These are phyloP conservation scores for Xenopus tropicalis DNA, from an alignment of 2,113 vertebrate species.

Conservation along the genomic window DNA sequence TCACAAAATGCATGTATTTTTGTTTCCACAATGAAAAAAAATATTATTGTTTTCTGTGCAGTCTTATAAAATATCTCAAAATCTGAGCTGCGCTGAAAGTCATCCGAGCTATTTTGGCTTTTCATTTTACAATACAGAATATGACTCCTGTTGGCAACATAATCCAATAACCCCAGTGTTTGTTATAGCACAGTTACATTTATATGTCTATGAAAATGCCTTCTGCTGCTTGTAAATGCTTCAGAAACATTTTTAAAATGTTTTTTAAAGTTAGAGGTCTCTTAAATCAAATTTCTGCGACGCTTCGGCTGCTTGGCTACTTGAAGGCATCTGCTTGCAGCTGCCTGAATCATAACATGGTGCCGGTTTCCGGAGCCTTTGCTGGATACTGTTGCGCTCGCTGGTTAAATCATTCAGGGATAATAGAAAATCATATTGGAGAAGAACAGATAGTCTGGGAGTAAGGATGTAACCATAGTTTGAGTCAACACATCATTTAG, in stretches of 20 bases:
- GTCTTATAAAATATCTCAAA: conserved; percentile 61
- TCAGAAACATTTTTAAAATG: conserved; percentile 69
- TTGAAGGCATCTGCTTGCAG: neutral
- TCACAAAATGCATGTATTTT: too few relatives aligned
- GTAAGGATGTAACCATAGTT: too few relatives aligned
- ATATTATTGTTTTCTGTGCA: conserved; percentile 5
- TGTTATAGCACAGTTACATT: conserved; percentile 68
- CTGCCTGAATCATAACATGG: neutral
- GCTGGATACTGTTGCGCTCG: too few relatives aligned
- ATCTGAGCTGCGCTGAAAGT: conserved; percentile 63
- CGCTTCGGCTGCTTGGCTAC: neutral
- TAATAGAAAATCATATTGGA: too few relatives aligned
- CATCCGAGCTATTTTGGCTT: conserved; percentile 73
- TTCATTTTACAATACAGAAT: conserved; percentile 69
- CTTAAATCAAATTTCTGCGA: conserved; percentile 2
- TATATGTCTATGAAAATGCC: conserved; percentile 75
- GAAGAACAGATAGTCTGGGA: too few relatives aligned
- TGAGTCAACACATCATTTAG: too few relatives aligned
- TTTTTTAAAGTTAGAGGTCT: conserved; percentile 52
- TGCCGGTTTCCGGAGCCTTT: too few relatives aligned
- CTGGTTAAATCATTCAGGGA: too few relatives aligned
- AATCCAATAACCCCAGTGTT: conserved; percentile 71
- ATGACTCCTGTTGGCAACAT: conserved; percentile 67
- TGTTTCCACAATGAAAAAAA: too few relatives aligned
- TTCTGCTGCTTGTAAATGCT: conserved; percentile 67